phyloP scores from a whole-genome alignment of 2,113 vertebrate genomes.

The Pomatostomus ruficeps region DNA sequence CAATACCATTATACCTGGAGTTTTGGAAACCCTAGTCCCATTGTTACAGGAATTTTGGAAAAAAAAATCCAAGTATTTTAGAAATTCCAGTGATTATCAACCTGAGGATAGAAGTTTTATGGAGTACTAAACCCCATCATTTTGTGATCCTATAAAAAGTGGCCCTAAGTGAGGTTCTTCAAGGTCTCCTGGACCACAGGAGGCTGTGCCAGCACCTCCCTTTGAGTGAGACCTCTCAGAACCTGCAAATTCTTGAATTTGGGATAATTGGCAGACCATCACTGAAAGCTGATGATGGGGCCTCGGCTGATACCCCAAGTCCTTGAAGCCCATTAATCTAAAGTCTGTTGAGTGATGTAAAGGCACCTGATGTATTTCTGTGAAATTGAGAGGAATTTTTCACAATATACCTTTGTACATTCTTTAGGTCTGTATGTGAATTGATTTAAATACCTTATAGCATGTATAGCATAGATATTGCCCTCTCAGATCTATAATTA shows the following conservation, averaged over 20 bases:
- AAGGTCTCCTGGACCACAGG: background rate
- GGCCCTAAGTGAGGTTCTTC: background rate
- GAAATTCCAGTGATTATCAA: background rate
- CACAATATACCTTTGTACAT: background rate
- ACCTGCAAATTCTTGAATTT: background rate
- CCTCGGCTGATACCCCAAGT: background rate
- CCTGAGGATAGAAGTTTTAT: background rate
- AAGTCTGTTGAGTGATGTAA: background rate
- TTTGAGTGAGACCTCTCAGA: background rate
- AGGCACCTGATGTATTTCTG: background rate
- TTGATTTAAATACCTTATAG: background rate
- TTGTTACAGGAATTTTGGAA: background rate
- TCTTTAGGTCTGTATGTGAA: background rate
- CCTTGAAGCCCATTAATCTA: background rate
- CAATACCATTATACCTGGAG: background rate
- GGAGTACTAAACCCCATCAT: background rate
- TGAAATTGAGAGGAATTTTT: background rate
- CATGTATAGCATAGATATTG: background rate
- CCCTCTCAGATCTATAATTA: background rate
- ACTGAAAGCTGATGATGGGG: background rate
- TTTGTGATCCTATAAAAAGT: background rate
- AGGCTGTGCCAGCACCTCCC: background rate
- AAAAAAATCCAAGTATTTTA: background rate
- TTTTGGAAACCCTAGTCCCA: background rate
- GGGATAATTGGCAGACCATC: background rate